Conservation (phyloP, 2,888 invertebrate genomes). For the Mesoligia furuncula region DNA sequence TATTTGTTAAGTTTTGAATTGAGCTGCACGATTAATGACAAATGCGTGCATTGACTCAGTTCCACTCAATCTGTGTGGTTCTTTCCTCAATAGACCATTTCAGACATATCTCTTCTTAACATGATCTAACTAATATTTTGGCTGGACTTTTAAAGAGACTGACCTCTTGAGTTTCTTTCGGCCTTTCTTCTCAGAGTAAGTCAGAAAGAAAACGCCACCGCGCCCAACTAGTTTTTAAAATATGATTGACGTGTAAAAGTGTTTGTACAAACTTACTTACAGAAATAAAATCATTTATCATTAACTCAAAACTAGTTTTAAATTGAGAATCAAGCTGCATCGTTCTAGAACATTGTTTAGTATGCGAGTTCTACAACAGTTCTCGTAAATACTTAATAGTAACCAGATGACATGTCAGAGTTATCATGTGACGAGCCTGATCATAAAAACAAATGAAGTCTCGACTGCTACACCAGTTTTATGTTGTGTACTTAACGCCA, state of each 20-base stretch:
- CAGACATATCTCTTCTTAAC: no score
- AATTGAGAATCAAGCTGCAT: constrained; percentile 9
- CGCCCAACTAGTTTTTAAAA: no score
- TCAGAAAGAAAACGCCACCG: no score
- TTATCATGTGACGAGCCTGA: constrained; percentile 28
- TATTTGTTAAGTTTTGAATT: neutral
- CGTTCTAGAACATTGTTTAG: neutral
- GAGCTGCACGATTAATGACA: neutral
- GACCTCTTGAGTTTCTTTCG: no score
- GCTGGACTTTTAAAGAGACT: no score
- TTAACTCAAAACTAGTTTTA: constrained; percentile 10
- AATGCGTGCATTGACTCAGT: neutral
- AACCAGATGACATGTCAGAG: constrained; percentile 18
- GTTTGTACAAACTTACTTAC: no score
- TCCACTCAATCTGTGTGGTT: no score
- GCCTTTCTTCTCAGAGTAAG: no score
- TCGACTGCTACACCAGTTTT: constrained; percentile 3
- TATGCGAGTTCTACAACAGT: neutral
- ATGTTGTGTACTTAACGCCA: constrained; percentile 16
- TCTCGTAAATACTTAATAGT: neutral
- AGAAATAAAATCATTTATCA: neutral
- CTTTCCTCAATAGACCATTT: neutral
- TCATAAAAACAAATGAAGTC: constrained; percentile 37
- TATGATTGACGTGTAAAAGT: no score
- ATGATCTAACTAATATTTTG: no score